Conservation (phyloP, 2,113 vertebrate genomes). For the rat (Rattus norvegicus) region DNA sequence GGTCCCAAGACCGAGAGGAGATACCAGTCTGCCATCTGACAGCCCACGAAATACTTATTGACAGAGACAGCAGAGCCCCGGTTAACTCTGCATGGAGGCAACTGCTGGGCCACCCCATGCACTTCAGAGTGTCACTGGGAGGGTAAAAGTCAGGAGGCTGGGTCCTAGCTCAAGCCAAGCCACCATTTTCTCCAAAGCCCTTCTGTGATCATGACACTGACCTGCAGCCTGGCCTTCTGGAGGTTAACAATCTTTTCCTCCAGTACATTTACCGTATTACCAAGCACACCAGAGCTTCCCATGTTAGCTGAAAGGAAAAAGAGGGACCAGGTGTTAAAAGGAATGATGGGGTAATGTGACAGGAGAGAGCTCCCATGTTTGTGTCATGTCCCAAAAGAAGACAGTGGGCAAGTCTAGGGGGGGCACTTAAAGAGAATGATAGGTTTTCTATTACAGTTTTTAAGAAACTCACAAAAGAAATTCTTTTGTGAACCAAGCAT, state of each 20-base stretch:
- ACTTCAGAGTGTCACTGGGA: neutral
- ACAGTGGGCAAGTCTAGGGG: neutral
- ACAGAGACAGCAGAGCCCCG: fast-evolving
- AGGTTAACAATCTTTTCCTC: slow-evolving; percentile 31
- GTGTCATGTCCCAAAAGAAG: neutral
- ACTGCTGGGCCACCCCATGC: fast-evolving
- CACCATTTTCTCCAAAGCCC: neutral
- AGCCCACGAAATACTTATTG: fast-evolving
- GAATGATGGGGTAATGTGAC: neutral
- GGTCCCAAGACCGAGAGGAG: neutral
- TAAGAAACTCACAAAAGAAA: neutral
- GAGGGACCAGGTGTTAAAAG: neutral
- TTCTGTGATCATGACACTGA: slow-evolving; percentile 16
- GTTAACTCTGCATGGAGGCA: neutral
- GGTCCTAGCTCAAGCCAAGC: neutral
- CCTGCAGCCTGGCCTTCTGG: slow-evolving; percentile 69
- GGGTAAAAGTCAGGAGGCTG: neutral
- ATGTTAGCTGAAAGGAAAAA: slow-evolving; percentile 60
- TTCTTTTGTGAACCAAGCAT: neutral
- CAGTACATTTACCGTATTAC: neutral
- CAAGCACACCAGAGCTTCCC: neutral
- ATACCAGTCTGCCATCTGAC: neutral
- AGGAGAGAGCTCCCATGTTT: neutral
- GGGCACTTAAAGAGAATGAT: neutral
- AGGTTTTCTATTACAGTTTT: neutral